Evolutionary conservation across 2,113 vertebrate species (phyloP), one percentile per base, ranked within the genome.

Genomic region (Gymnarchus niloticus): DNA sequence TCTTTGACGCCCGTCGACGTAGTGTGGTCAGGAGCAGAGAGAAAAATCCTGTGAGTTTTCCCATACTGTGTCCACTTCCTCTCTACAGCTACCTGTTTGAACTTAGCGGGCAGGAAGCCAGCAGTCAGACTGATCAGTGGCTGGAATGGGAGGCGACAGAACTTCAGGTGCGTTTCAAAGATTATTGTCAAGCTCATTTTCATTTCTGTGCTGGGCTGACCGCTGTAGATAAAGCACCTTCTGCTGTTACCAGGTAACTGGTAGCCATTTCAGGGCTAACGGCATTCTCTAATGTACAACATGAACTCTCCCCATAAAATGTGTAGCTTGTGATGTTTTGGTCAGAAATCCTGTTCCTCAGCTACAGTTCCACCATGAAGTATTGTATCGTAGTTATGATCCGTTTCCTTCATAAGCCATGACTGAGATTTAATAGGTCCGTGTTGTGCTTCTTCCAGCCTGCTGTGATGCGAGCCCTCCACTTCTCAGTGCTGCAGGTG

Each of bases 111-210:
- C 93, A 94, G 90, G 92, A 94, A 37, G 91, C 91, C 84, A 94
- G 88, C 86, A 93, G 95, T 41, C 89, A 94, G 51, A 95, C 89
- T 76, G 93, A 93, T 69, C 97, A 97, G 86, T 97, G 97, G 95
- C 92, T 98, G 83, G 97, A 99, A 91, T 99, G 97, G 97, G 97
- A 98, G 87, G 93, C 94, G 2, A 95, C 94, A 1, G 94, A 97
- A 84, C 93, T 98, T 25, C 96, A 98, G 96, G 97, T 98, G 86
- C 82, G 86, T 28, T 4, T 14, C 56, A 59, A 1, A 87, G 54
- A 23, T 52, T 14, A 61, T 69, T 88, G 8, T 19, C 10, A 85
- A 25, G 84, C 69, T 88, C 83, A 1, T 85, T 77, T 85, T 80
- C 49, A 52, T 86, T 48, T 7, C 6, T 54, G 6, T 46, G 6